A percentile compares a stretch with the other conserved stretches of the same genome.
Evolutionary conservation across 2,113 vertebrate species (phyloP).

Genomic region (Dasypus novemcinctus): DNA sequence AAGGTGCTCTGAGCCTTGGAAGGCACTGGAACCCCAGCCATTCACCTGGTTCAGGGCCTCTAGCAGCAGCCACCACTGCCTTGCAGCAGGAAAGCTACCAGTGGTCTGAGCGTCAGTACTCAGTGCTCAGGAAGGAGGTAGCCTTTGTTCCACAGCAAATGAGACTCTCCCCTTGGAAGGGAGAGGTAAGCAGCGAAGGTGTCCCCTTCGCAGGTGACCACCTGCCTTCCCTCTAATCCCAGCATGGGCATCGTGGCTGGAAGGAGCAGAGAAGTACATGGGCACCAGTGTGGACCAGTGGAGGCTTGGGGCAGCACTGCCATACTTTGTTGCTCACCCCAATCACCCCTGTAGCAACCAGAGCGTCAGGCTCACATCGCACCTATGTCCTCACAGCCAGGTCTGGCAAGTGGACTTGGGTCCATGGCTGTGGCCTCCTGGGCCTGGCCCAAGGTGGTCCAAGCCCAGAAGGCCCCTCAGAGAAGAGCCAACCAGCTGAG

Average conservation of each 20-base stretch:
- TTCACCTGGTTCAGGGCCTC: neutral
- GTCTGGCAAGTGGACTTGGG: neutral
- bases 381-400: neutral
- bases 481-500: neutral
- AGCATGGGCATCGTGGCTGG: accelerated
- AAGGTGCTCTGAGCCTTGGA: neutral
- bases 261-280: neutral
- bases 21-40: neutral
- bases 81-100: neutral
- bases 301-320: neutral
- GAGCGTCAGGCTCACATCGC: neutral
- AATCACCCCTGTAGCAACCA: neutral
- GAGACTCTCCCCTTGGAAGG: neutral
- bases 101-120: neutral
- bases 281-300: neutral
- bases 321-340: neutral
- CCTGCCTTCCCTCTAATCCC: neutral
- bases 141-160: neutral
- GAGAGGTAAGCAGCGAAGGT: neutral
- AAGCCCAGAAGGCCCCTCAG: neutral
- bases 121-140: too few species aligned
- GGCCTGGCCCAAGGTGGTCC: neutral
- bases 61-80: neutral
- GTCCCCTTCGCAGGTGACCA: too few species aligned
- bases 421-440: neutral